Evolutionary conservation across 2,888 invertebrate genomes (phyloP), one percentile per base, ranked within the genome.

Genomic region (Oscheius onirici): DNA sequence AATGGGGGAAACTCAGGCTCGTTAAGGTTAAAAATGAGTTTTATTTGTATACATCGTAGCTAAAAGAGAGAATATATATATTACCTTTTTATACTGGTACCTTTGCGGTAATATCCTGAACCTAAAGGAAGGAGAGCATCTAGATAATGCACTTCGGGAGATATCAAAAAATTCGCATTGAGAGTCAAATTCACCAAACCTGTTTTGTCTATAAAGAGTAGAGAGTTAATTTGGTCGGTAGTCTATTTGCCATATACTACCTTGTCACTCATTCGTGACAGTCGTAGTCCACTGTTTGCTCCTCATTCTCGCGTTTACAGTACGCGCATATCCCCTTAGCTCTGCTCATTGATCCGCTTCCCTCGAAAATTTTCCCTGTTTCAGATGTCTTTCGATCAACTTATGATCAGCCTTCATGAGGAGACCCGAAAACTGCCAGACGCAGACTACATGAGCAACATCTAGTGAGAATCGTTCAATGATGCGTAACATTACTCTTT

Each of bases 371-470:
- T n/a, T 11, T 55, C 2, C 11, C 17, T 49, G 15, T 49, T 63
- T 26, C 49, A 46, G 46, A 63, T 63, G 63, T 63, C 63, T 26
- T 63, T 63, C 49, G 63, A 63, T 28, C 46, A 49, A 20, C 34
- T 63, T 8, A 63, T 63, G 63, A 13, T 5, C 11, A 13, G 63
- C 24, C 46, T 63, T 11, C 11, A 24, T 6, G 49, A 46, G 20
- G 63, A 63, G 26, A 63, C 63, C 10, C n/a, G 28, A 20, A 63
- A 63, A 24, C 34, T 15, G 28, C 49, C 63, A 13, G 63, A 63
- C n/a, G 15, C 63, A 1, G 49, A 63, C 11, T 63, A 63, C 20
- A 63, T 46, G 63, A 49, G 26, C 20, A 46, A 49, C 28, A 17
- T 63, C 24, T 63, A 63, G 63, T 63, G 28, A 26, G 63, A 20